Base-by-base conservation (phyloP, 1,140 invertebrate species). In the Drosophila ohnishii region DNA sequence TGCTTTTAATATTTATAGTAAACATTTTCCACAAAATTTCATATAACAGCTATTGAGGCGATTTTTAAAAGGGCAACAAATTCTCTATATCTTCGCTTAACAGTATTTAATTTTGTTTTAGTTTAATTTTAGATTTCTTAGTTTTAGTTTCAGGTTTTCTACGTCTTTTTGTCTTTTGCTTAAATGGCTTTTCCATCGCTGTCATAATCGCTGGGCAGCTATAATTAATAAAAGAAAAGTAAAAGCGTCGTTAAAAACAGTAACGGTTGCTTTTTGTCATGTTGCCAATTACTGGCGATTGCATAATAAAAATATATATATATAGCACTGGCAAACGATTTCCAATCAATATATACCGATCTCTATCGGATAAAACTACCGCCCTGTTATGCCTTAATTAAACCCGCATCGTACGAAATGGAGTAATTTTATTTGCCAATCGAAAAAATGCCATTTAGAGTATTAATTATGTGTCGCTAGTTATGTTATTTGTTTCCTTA, bases 191-290 rank as follows among this genome's bases (percentile, higher is more conserved):
- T 82, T 75, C 79, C 74, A 64, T 74, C 58, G 59, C 40, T 71
- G 76, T 56, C 80, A 78, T 75, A 82, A 81, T 58, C 62, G 58
- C 25, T 60, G 55, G 55, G 40, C 48, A 48, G 59, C 50, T 45
- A 51, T 83, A 83, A 79, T 83, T 83, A 83, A 83, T 83, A 64
- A 80, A 74, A 78, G 64, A 85, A 85, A 85, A 85, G 78, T 83
- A 83, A 83, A 83, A 83, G 80, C 72, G 62, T 42, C 35, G 67
- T 39, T 63, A 28, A 53, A 67, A 50, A 57, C 42, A 67, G 44
- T 34, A 48, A 71, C 30, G 66, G 55, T 57, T 40, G 40, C 13
- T 35, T 72, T 58, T 72, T 50, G 65, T 59, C 69, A 50, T 70
- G 66, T 64, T 55, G 61, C 62, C 30, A 59, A 44, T 44, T 58